A percentile compares a stretch with the other conserved stretches of the same genome.
phyloP scores from a whole-genome alignment of 2,888 invertebrate genomes.

The Epinotia bilunana region DNA sequence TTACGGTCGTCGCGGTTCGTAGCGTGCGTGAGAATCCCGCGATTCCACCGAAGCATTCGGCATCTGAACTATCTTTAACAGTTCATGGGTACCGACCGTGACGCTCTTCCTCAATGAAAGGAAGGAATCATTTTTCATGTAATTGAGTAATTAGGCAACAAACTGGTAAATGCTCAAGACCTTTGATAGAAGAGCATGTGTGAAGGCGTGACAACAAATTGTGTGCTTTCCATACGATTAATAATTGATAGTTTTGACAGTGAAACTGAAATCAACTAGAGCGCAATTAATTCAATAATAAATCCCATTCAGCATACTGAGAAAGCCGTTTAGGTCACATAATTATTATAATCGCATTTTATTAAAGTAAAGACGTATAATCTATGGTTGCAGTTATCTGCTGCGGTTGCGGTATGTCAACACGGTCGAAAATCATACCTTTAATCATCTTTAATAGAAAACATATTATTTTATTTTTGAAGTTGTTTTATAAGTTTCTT shows the following conservation, averaged over 20 bases:
- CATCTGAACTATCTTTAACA: constrained; percentile 34
- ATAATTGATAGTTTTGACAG: no score
- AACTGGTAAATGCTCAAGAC: not conserved
- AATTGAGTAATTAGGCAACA: constrained; percentile 10
- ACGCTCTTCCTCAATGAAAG: constrained; percentile 31
- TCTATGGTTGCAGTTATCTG: not conserved
- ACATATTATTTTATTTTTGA: not conserved
- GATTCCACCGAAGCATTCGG: constrained; percentile 30
- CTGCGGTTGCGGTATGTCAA: constrained; percentile 16
- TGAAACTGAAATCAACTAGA: no score
- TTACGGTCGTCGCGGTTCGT: constrained; percentile 62
- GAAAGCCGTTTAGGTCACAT: no score
- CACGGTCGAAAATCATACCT: constrained; percentile 10
- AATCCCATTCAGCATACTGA: no score
- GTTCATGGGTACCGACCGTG: constrained; percentile 28
- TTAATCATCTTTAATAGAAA: constrained; percentile 13
- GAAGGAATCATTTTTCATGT: not conserved
- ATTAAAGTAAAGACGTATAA: not conserved
- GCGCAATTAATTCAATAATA: no score
- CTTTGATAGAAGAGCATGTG: not conserved
- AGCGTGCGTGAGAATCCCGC: constrained; percentile 72
- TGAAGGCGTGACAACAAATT: not conserved
- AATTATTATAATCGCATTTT: not conserved
- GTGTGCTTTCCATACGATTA: no score
- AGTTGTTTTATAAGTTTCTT: not conserved